phyloP scores from a whole-genome alignment of 2,797 vertebrate genomes.

The Benthosema pterotum region DNA sequence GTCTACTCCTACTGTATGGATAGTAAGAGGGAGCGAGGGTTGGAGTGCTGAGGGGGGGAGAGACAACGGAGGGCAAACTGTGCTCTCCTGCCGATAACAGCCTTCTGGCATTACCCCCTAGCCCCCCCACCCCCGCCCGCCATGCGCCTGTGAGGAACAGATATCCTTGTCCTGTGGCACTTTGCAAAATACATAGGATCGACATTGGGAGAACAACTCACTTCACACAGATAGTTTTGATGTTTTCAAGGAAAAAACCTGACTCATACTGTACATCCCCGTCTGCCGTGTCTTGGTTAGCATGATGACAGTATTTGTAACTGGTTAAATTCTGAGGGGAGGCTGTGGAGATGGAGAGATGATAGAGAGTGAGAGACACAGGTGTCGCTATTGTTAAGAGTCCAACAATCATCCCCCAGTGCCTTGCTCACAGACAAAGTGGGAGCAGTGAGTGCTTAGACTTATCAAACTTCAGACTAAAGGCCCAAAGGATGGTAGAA shows the following conservation, averaged over 20 bases:
- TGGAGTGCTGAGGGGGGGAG: too few species aligned
- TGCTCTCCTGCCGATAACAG: background rate
- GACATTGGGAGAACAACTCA: constrained; percentile 35
- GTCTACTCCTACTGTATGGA: constrained; percentile 18
- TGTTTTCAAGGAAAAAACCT: constrained; percentile 20
- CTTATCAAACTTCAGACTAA: too few species aligned
- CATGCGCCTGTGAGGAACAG: constrained; percentile 4
- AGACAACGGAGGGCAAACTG: background rate
- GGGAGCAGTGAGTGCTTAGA: too few species aligned
- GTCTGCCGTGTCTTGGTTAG: constrained; percentile 28
- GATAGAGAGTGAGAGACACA: too few species aligned
- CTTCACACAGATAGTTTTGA: constrained; percentile 27
- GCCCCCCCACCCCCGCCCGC: too few species aligned
- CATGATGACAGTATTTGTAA: constrained; percentile 30
- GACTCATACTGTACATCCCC: constrained; percentile 29
- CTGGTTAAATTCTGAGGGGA: constrained; percentile 46
- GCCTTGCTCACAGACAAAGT: constrained; percentile 4
- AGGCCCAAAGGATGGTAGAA: too few species aligned
- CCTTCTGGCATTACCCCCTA: background rate
- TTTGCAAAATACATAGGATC: background rate
- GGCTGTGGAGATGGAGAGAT: constrained; percentile 9
- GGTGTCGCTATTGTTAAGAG: too few species aligned
- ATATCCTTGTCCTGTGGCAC: background rate
- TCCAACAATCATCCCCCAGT: constrained; percentile 3
- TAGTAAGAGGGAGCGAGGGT: background rate